Evolutionary conservation across 2,888 invertebrate genomes (phyloP), one percentile per base, ranked within the genome.

Genomic region (Drosophila basisetae): DNA sequence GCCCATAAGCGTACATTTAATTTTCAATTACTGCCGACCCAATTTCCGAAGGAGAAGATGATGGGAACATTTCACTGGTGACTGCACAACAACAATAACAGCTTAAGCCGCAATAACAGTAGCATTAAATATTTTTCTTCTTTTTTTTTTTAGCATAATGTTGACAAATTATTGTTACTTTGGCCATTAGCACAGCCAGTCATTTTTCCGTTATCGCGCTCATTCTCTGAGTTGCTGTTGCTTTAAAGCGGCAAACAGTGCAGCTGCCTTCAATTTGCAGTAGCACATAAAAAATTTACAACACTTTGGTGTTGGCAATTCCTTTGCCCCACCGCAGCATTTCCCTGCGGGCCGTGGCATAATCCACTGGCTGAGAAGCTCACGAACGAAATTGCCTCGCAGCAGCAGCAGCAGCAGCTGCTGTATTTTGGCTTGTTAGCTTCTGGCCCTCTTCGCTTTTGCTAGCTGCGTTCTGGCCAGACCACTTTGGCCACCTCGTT

Each of bases 1-100:
- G 67, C 61, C 65, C 80, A 83, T 88, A 86, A 87, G 90, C 83
- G 90, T 75, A 83, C 76, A 89, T 86, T 88, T 90, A 86, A 90
- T 90, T 88, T 90, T 86, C 88, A 86, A 89, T 90, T 89, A 84
- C 80, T 69, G 75, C 22, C 64, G 72, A 79, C 78, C 68, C 63
- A 68, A 68, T 77, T 77, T 71, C 28, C 39, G 18, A n/a, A 30
- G 52, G 41, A 58, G 47, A 62, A 60, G 67, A 70, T 65, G 49
- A 43, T 47, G 54, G 33, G 47, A 61, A 68, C 60, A 56, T 68
- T 73, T 30, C 35, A 65, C 49, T 67, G 73, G 39, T 70, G 55
- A 73, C 65, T 70, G 62, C 54, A 50, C 47, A 47, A 10, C 41
- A 58, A 39, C 58, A 54, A 43, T 52, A 60, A 60, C 61, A 55